Base-by-base conservation (phyloP, 64 coral and sea anemone species). In the Montipora cactus region DNA sequence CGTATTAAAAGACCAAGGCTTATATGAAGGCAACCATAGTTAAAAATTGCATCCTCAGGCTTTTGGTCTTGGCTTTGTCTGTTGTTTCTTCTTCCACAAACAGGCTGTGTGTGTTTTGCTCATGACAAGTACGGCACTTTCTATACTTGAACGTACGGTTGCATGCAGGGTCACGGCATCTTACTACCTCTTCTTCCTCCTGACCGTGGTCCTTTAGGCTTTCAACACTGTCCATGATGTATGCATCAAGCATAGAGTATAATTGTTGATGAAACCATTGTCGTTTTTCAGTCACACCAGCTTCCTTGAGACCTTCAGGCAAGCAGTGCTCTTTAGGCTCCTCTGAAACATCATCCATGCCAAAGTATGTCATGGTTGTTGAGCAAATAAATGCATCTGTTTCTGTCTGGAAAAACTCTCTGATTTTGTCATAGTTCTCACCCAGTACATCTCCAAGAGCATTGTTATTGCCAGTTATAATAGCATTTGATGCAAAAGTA, bases 341-440 rank as follows among this genome's bases (percentile, higher is more conserved):
- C 44, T 9, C 10, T 5, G 10, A 5, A 5, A 69, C 13, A 14
- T 69, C 16, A 18, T 69, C 67, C 77, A 91, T 91, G 37, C 77
- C 77, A 91, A 94, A 94, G 23, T 90, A 86, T 44, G 83, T 6
- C 23, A 95, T 15, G 8, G 87, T 49, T 16, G 93, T 79, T 9
- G 87, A 64, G 5, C 46, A 50, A 37, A 95, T 71, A 28, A 95
- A 90, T 37, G 88, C 93, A 85, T 95, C 88, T 18, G 51, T 7
- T 9, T 95, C 37, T 8, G 66, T 90, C 2, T 14, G 70, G 49
- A 95, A 95, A 23, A 95, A 95, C 67, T 95, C 80, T 69, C 84
- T 90, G 0, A 95, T 79, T 77, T 76, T 78, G 61, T 95, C 55
- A 77, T 95, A 90, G n/a, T 95, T 82, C 15, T 95, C 93, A 37